Conservation (phyloP, 2,113 vertebrate genomes). For the Neofelis nebulosa region DNA sequence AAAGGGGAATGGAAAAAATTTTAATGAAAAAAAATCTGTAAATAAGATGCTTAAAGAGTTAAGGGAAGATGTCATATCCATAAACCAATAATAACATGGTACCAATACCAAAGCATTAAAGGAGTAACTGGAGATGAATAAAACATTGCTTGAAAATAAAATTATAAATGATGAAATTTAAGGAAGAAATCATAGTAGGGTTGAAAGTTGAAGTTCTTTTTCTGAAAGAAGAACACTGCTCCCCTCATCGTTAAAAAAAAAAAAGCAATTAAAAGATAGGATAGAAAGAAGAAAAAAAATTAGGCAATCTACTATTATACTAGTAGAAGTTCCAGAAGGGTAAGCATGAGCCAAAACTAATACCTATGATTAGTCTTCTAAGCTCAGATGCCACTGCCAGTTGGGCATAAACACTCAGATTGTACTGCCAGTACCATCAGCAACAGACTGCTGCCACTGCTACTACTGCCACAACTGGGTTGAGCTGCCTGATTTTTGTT, state of each 20-base stretch:
- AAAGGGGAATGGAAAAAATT: neutral
- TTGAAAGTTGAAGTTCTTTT: neutral
- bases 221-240: neutral
- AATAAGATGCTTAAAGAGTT: neutral
- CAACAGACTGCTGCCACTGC: neutral
- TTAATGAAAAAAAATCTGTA: neutral
- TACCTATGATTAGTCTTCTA: neutral
- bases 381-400: neutral
- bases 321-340: neutral
- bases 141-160: neutral
- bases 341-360: neutral
- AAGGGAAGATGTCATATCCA: neutral
- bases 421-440: neutral
- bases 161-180: neutral
- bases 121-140: neutral
- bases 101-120: neutral
- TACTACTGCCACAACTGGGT: neutral
- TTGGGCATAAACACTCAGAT: neutral
- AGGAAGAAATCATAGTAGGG: neutral
- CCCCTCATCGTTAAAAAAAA: neutral
- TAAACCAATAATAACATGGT: neutral
- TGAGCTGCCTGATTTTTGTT: neutral
- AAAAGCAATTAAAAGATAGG: neutral
- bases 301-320: neutral
- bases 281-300: neutral